These are phyloP conservation scores for Gobio gobio DNA, from an alignment of 2,113 vertebrate species.

Conservation along the genomic window DNA sequence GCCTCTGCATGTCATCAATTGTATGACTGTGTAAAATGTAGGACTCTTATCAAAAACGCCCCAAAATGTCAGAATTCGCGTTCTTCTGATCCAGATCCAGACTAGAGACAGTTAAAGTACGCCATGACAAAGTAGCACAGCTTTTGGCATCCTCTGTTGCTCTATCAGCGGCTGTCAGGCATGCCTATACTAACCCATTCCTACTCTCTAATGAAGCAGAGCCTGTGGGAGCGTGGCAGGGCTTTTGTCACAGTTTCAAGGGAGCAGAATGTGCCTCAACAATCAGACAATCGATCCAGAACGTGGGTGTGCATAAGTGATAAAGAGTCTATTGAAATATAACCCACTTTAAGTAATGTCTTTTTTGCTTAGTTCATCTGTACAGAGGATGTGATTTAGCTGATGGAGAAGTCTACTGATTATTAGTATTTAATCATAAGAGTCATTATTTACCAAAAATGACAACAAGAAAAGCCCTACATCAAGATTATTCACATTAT, in stretches of 20 bases:
- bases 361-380: neutral
- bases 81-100: conserved; percentile 23
- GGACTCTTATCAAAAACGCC: neutral
- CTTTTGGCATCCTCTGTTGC: conserved; percentile 21
- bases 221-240: conserved; percentile 1
- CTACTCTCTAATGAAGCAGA: neutral
- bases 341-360: neutral
- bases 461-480: neutral
- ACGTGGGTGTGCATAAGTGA: conserved; percentile 18
- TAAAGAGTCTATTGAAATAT: conserved; percentile 10
- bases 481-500: neutral
- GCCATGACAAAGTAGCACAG: neutral
- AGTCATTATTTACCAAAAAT: neutral
- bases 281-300: neutral
- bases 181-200: conserved; percentile 9
- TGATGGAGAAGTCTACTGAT: neutral
- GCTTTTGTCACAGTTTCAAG: conserved; percentile 41
- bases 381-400: neutral
- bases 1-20: neutral
- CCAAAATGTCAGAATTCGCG: neutral
- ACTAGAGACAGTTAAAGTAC: neutral
- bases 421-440: neutral
- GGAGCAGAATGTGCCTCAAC: neutral
- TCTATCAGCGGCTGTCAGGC: conserved; percentile 14
- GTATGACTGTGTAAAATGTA: neutral